Conservation (phyloP, 2,888 invertebrate genomes). For the Pelosia muscerda region DNA sequence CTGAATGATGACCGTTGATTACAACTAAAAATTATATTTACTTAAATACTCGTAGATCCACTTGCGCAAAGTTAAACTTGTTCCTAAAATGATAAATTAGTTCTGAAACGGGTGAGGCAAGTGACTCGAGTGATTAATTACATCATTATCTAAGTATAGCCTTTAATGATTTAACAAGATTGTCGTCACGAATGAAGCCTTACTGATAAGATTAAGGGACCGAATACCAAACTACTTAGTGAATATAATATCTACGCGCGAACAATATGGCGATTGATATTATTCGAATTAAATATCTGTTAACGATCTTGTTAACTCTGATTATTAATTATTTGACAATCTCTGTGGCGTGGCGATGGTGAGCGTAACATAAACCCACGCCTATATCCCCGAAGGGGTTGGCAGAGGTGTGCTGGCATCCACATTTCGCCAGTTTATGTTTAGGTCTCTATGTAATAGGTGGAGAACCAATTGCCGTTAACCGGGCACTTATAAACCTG, state of each 20-base stretch:
- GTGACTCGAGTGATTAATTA: background rate
- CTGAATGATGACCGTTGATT: no score
- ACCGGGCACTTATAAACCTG: no score
- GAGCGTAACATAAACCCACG: no score
- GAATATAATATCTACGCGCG: background rate
- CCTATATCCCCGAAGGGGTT: no score
- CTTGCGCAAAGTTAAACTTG: background rate
- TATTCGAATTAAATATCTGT: background rate
- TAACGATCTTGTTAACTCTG: no score
- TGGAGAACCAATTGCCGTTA: no score
- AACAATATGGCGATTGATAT: background rate
- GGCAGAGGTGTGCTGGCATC: no score
- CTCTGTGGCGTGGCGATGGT: no score
- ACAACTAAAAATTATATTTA: background rate
- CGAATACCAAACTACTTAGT: background rate
- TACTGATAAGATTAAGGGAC: background rate
- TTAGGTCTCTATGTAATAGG: no score
- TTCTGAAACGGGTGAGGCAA: background rate
- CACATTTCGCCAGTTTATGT: no score
- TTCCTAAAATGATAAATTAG: background rate
- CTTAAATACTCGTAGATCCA: background rate
- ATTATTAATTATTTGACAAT: no score
- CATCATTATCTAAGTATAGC: background rate
- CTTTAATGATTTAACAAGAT: background rate
- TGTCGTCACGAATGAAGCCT: background rate